phyloP scores from a whole-genome alignment of 1,140 invertebrate species.

The Cryptotermes secundus region DNA sequence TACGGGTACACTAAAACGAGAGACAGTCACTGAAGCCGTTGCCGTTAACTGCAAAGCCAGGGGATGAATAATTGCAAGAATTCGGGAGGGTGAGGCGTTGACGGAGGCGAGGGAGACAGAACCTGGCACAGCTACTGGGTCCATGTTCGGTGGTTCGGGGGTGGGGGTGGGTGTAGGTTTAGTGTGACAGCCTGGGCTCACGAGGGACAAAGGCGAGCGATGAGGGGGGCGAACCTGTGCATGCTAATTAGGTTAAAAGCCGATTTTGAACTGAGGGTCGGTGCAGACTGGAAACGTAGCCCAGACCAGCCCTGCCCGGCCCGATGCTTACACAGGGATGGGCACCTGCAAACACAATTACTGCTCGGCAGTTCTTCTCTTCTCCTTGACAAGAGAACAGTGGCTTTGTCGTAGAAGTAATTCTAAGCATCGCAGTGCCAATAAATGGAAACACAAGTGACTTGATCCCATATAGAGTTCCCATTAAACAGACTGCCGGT shows the following conservation, averaged over 20 bases:
- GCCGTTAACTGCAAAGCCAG: not conserved
- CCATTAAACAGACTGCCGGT: no score
- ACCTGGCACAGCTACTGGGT: conserved; percentile 21
- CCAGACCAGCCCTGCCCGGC: no score
- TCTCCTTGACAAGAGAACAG: not conserved
- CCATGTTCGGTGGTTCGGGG: not conserved
- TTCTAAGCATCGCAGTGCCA: not conserved
- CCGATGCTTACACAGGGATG: not conserved
- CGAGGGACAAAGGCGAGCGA: not conserved
- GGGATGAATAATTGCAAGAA: not conserved
- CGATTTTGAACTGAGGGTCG: conserved; percentile 19
- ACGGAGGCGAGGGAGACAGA: not conserved
- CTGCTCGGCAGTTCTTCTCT: not conserved
- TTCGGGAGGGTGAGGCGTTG: not conserved
- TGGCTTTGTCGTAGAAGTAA: not conserved
- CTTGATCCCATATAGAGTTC: not conserved
- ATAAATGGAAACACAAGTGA: not conserved
- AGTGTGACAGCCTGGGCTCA: not conserved
- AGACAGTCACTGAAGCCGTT: not conserved
- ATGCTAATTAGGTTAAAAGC: conserved; percentile 30
- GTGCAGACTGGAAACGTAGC: not conserved
- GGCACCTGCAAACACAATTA: conserved; percentile 14
- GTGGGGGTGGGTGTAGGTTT: not conserved
- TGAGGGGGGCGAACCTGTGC: not conserved
- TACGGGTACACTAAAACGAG: not conserved